Conservation (phyloP, 2,888 invertebrate species). For the Apamea crenata region DNA sequence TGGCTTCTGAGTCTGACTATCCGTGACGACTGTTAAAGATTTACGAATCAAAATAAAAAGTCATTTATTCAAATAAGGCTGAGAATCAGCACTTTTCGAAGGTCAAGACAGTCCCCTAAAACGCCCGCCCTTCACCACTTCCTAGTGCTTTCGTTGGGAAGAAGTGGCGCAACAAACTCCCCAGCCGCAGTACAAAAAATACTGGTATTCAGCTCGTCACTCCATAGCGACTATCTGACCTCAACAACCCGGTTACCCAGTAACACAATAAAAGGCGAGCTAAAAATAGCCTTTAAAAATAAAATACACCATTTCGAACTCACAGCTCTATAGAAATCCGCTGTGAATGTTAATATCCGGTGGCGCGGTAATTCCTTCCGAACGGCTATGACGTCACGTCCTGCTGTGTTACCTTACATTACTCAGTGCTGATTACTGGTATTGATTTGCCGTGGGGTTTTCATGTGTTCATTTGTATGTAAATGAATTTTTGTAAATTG, state of each 20-base stretch:
- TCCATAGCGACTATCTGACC: neutral
- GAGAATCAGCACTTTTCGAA: no score
- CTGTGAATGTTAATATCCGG: constrained; percentile 54
- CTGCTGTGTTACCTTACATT: constrained; percentile 28
- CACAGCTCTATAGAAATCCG: constrained; percentile 27
- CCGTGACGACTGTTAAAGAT: no score
- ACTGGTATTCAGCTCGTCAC: neutral
- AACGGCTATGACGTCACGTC: constrained; percentile 41
- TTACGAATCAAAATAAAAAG: no score
- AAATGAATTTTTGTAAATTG: neutral
- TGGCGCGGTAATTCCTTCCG: constrained; percentile 58
- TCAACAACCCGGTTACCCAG: neutral
- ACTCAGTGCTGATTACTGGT: constrained; percentile 22
- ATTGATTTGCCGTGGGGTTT: constrained; percentile 22
- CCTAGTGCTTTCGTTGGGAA: no score
- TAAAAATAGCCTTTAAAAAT: constrained; percentile 10
- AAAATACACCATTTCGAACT: neutral
- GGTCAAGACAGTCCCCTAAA: no score
- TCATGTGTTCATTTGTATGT: neutral
- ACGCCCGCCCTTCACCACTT: no score
- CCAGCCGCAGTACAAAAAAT: neutral
- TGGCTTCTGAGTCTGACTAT: no score
- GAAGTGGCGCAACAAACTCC: no score
- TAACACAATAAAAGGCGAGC: neutral
- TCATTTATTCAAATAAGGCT: no score